Evolutionary conservation across 2,888 invertebrate species (phyloP), one percentile per base, ranked within the genome.

Genomic region (Nebria brevicollis): DNA sequence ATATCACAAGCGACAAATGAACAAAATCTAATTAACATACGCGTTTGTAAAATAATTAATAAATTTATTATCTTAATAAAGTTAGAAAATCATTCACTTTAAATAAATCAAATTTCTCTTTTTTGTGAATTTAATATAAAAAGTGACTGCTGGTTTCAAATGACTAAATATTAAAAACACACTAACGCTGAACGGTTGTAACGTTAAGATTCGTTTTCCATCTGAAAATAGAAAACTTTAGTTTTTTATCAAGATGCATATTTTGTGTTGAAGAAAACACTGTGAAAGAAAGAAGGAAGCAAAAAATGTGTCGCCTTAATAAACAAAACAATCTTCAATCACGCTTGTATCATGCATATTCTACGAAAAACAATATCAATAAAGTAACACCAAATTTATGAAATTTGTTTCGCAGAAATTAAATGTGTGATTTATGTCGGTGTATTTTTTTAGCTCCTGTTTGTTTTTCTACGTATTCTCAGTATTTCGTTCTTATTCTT

Each of bases 301-400:
- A 8, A 54, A 54, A 54, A 54, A 54, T 8, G 54, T 8, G 8
- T 54, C 13, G 54, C 54, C 8, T 13, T 54, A 11, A 54, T 54
- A 54, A 54, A 54, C 54, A 54, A 54, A 54, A 54, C 54, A 54
- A 54, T 54, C 8, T 54, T 54, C 13, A 54, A 54, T 54, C 54
- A 54, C 54, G 54, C 54, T 54, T 54, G 11, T 54, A 54, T 54
- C 54, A 54, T 54, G 54, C 54, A 54, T 6, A 54, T 8, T 54
- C 11, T 54, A 54, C 54, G 54, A 54, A 54, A 54, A 54, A 13
- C 54, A 54, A 54, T 54, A 54, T 54, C 54, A 54, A 54, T 54
- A 54, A 54, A 54, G 54, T 54, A 54, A 54, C 54, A 54, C 54
- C 54, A 54, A 54, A 54, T 54, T 54, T 54, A 54, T 54, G 54